Base-by-base conservation (phyloP, 2,113 vertebrate genomes). In the Acrocephalus kingi region DNA sequence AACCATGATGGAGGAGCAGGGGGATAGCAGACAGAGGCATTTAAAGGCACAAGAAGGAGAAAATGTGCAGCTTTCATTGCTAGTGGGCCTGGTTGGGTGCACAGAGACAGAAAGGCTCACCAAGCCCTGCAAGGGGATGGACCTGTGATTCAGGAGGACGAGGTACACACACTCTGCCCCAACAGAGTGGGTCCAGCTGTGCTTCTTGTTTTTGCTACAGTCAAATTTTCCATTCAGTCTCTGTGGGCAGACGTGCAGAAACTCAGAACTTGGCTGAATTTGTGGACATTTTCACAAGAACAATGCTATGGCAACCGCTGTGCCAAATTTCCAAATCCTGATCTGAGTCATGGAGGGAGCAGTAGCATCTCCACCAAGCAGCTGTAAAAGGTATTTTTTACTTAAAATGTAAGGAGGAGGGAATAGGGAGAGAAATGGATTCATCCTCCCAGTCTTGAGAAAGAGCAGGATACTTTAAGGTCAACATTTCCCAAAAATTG, bases 321-420 rank as follows among this genome's bases (percentile, higher is more conserved):
- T 64, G 61, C 89, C 27, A 5, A 28, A 28, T 95, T 95, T 96
- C 93, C 89, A 87, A 59, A 59, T 46, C 51, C 35, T 55, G 30
- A 8, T 88, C 51, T 90, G 95, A 93, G 73, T 92, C 91, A 92
- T 3, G 59, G 31, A 89, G 59, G 37, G 31, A 90, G 72, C 55
- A 71, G 87, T 30, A 77, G 56, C 52, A 63, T 78, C 69, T 82
- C 74, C 89, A 89, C 64, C 84, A 93, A 93, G 52, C 73, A 94
- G 56, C 81, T 95, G 81, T 45, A 24, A 82, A 95, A 93, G n/a
- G 24, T 84, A 33, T 1, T 41, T 71, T 91, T 73, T 33, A 24
- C 39, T 78, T 3, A 16, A 59, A 56, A 55, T 56, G 15, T 31
- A 39, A 23, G 7, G 2, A 2, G 22, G 27, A 33, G 17, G 17